Evolutionary conservation across 2,797 vertebrate species (phyloP).

Genomic region (Anguilla anguilla): DNA sequence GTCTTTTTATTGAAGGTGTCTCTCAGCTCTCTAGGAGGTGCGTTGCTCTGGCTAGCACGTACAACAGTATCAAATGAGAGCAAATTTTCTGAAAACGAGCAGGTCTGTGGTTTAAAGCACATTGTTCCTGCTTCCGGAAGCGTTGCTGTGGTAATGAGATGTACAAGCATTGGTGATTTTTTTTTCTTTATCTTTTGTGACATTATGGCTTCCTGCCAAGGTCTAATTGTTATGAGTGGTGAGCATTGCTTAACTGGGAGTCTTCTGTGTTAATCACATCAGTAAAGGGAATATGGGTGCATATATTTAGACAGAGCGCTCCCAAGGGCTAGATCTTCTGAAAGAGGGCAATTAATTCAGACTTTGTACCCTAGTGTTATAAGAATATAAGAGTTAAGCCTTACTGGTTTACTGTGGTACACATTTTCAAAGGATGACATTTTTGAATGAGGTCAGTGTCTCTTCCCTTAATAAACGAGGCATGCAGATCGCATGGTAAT

Average conservation of each 20-base stretch:
- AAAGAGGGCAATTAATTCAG: not conserved
- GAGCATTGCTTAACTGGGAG: not conserved
- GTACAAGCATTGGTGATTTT: not conserved
- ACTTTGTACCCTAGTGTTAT: not conserved
- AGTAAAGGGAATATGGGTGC: constrained; percentile 7
- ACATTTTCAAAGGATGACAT: not conserved
- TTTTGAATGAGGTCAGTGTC: not conserved
- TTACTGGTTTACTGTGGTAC: not conserved
- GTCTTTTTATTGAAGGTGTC: not conserved
- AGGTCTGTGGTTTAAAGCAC: not conserved
- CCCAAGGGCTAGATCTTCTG: not conserved
- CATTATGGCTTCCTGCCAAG: constrained; percentile 1
- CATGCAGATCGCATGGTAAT: not conserved
- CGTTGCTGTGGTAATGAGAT: constrained; percentile 7
- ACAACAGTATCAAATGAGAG: not conserved
- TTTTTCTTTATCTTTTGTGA: constrained; percentile 2
- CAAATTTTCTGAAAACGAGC: not conserved
- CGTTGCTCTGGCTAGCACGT: not conserved
- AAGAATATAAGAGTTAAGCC: not conserved
- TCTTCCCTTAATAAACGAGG: not conserved
- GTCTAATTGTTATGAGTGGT: not conserved
- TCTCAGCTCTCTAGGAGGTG: not conserved
- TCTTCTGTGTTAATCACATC: constrained; percentile 4
- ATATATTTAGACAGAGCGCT: not conserved
- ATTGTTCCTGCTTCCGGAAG: not conserved